These are phyloP conservation scores for Leptarthrus brevirostris DNA, from an alignment of 2,888 invertebrate species.

Conservation along the genomic window DNA sequence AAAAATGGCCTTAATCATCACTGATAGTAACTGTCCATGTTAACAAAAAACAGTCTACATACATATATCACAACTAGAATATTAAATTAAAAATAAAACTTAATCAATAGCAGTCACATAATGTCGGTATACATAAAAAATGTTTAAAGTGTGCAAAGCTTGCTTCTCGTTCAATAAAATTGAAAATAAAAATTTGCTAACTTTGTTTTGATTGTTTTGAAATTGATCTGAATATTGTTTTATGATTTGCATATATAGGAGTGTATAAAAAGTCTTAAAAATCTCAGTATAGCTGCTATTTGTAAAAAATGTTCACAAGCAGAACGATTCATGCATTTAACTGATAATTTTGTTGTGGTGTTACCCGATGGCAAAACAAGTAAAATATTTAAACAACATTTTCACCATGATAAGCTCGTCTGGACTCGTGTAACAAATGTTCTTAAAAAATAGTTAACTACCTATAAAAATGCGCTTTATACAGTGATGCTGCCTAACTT, in stretches of 20 bases:
- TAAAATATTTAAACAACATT: constrained; percentile 30
- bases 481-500: constrained; percentile 39
- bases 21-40: too few relatives aligned
- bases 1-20: too few relatives aligned
- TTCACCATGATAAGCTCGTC: constrained; percentile 39
- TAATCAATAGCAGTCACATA: too few relatives aligned
- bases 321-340: neutral
- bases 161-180: too few relatives aligned
- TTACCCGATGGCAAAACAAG: constrained; percentile 38
- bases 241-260: neutral
- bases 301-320: constrained; percentile 6
- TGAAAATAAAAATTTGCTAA: too few relatives aligned
- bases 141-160: too few relatives aligned
- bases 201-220: too few relatives aligned
- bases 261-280: constrained; percentile 36
- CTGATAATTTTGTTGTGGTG: neutral
- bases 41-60: too few relatives aligned
- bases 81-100: too few relatives aligned
- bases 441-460: constrained; percentile 45
- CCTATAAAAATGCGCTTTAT: constrained; percentile 43
- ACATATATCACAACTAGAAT: too few relatives aligned
- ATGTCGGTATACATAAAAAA: too few relatives aligned
- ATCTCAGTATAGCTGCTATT: constrained; percentile 17
- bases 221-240: too few relatives aligned
- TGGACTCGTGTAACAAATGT: constrained; percentile 42